Conservation (phyloP, 2,888 invertebrate species). For the Sarcophaga subvicina region DNA sequence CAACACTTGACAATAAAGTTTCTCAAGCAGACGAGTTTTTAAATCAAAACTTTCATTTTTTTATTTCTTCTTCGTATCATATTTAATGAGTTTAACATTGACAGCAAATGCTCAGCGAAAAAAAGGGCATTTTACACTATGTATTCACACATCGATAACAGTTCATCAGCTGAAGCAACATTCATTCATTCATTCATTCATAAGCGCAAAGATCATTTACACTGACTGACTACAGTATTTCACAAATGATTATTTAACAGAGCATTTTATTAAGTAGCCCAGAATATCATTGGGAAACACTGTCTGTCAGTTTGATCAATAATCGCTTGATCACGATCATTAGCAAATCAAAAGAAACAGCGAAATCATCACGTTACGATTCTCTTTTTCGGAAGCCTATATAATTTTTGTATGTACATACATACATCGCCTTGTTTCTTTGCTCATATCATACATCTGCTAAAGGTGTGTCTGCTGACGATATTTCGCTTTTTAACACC, state of each 20-base stretch:
- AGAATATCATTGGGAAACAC: constrained; percentile 23
- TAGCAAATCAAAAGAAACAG: constrained; percentile 70
- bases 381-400: constrained; percentile 34
- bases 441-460: neutral
- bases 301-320: constrained; percentile 72
- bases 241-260: neutral
- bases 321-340: constrained; percentile 77
- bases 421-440: neutral
- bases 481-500: constrained; percentile 2
- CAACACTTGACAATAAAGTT: constrained; percentile 52
- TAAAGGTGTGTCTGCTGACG: constrained; percentile 29
- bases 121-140: neutral
- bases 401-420: constrained; percentile 6
- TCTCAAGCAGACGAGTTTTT: constrained; percentile 10
- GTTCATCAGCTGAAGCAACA: constrained; percentile 65
- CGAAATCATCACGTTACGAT: constrained; percentile 49
- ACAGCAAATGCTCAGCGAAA: constrained; percentile 11
- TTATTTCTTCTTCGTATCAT: neutral
- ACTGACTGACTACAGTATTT: neutral
- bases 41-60: constrained; percentile 32
- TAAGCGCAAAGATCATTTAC: neutral
- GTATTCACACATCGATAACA: constrained; percentile 72
- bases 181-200: constrained; percentile 34
- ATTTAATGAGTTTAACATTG: constrained; percentile 66
- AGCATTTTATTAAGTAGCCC: neutral